A percentile compares a stretch with the other conserved stretches of the same genome.
Evolutionary conservation across 2,888 invertebrate species (phyloP).

Genomic region (Lacanobia oleracea): DNA sequence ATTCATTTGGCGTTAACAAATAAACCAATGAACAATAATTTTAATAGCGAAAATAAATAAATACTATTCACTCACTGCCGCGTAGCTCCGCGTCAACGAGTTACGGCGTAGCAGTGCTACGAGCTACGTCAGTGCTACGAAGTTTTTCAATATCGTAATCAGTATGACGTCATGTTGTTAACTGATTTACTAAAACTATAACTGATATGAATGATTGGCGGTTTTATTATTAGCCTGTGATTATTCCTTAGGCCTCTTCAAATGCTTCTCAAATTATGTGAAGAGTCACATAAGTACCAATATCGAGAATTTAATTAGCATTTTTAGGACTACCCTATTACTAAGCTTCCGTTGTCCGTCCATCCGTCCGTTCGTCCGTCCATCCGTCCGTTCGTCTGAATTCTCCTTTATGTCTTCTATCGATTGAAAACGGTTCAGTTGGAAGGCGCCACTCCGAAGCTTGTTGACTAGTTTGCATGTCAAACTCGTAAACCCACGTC

Average conservation of each 20-base stretch:
- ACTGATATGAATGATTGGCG: not conserved
- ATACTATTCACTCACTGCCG: not conserved
- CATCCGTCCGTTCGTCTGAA: too few relatives aligned
- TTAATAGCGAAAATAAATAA: not conserved
- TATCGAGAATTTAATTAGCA: not conserved
- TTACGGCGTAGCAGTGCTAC: slow-evolving; percentile 56
- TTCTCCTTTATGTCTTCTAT: too few relatives aligned
- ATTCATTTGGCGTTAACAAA: slow-evolving; percentile 5
- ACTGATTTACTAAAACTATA: not conserved
- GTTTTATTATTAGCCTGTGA: not conserved
- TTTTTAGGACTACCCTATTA: too few relatives aligned
- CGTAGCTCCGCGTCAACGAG: slow-evolving; percentile 22
- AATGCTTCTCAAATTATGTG: too few relatives aligned
- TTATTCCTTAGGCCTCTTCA: not conserved
- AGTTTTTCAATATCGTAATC: not conserved
- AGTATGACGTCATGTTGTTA: slow-evolving; percentile 22
- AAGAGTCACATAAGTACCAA: too few relatives aligned
- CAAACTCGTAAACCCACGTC: too few relatives aligned
- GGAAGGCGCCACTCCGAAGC: too few relatives aligned
- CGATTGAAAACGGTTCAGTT: too few relatives aligned
- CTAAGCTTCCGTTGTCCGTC: too few relatives aligned
- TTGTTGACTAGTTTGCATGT: too few relatives aligned
- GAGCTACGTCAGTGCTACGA: slow-evolving; percentile 60
- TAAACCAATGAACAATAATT: slow-evolving; percentile 1
- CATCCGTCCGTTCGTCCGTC: too few relatives aligned